Conservation (phyloP, 2,797 vertebrate species). For the Ataeniobius toweri region DNA sequence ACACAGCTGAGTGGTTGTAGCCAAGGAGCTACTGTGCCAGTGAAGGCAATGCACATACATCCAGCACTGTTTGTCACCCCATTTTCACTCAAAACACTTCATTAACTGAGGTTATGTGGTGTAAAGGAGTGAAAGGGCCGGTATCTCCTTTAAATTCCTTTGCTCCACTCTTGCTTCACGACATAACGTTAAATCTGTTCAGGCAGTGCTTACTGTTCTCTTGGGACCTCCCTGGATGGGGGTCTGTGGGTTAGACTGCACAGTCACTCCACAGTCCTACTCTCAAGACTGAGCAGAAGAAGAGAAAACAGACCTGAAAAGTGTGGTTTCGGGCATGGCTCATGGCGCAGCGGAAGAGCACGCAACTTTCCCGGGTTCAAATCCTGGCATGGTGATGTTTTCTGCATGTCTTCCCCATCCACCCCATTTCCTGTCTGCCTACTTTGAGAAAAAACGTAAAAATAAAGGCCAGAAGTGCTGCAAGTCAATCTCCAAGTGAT, state of each 20-base stretch:
- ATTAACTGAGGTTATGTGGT: constrained; percentile 46
- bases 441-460: too few relatives aligned
- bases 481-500: too few relatives aligned
- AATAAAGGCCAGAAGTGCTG: too few relatives aligned
- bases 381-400: too few relatives aligned
- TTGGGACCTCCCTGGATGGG: constrained; percentile 30
- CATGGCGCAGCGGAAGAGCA: too few relatives aligned
- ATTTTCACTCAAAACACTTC: constrained; percentile 58
- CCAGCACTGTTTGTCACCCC: constrained; percentile 52
- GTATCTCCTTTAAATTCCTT: constrained; percentile 27
- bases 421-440: too few relatives aligned
- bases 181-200: constrained; percentile 57
- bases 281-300: constrained; percentile 15
- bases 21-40: constrained; percentile 37
- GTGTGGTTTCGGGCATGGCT: constrained; percentile 1
- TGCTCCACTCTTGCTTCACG: constrained; percentile 25
- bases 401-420: too few relatives aligned
- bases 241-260: constrained; percentile 32
- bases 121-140: constrained; percentile 31
- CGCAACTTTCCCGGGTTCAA: too few relatives aligned
- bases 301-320: not conserved
- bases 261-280: constrained; percentile 18
- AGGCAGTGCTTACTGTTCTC: constrained; percentile 37
- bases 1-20: constrained; percentile 20
- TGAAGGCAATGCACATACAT: constrained; percentile 42